phyloP scores from a whole-genome alignment of 2,113 vertebrate genomes.

The Lophura nycthemera region DNA sequence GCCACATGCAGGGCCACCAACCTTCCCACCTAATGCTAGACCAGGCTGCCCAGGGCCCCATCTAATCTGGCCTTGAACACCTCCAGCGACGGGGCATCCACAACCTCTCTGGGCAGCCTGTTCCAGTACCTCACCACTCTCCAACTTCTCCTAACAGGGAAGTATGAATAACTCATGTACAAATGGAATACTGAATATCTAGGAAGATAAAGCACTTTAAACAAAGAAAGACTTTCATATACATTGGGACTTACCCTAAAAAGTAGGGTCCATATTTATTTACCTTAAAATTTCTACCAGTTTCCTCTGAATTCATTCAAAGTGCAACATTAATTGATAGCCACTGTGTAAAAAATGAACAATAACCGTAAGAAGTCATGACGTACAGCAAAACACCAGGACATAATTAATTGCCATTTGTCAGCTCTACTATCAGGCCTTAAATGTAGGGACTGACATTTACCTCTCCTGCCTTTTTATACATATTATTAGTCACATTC shows the following conservation, averaged over 20 bases:
- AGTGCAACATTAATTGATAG: neutral
- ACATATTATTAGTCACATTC: neutral
- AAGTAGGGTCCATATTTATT: neutral
- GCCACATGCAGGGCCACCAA: too few relatives aligned
- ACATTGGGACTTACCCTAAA: neutral
- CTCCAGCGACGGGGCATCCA: too few relatives aligned
- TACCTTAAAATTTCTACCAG: neutral
- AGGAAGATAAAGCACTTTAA: neutral
- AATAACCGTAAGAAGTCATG: neutral
- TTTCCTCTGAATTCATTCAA: neutral
- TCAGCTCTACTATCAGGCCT: neutral
- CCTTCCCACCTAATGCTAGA: too few relatives aligned
- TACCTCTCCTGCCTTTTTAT: neutral
- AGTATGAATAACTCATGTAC: neutral
- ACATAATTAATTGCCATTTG: neutral
- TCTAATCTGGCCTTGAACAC: too few relatives aligned
- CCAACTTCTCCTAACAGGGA: neutral
- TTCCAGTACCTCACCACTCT: too few relatives aligned
- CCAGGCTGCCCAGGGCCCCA: too few relatives aligned
- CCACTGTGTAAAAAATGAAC: neutral
- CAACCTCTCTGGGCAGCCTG: too few relatives aligned
- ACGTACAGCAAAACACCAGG: neutral
- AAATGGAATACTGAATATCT: neutral
- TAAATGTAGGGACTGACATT: neutral
- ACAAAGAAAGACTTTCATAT: neutral